Conservation (phyloP, 2,888 invertebrate genomes). For the Calliphora vomitoria region DNA sequence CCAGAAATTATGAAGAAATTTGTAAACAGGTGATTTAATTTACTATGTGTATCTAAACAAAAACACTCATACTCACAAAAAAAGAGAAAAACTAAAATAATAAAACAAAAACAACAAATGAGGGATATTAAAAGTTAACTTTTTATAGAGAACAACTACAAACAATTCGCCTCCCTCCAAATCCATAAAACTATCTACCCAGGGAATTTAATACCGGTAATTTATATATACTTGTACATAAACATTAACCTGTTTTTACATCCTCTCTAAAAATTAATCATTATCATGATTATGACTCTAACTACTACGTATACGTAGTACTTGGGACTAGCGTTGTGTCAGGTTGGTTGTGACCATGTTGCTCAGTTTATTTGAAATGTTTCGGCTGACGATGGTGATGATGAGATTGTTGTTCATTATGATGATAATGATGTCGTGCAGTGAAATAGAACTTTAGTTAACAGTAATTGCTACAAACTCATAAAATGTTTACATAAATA, state of each 20-base stretch:
- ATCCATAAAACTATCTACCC: slow-evolving; percentile 31
- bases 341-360: not conserved
- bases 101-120: slow-evolving; percentile 15
- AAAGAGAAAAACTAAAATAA: not conserved
- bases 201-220: slow-evolving; percentile 23
- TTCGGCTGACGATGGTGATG: not conserved
- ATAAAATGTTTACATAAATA: slow-evolving; percentile 11
- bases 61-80: not conserved
- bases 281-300: slow-evolving; percentile 40
- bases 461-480: slow-evolving; percentile 28
- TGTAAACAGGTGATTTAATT: slow-evolving; percentile 30
- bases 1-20: slow-evolving; percentile 18
- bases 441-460: slow-evolving; percentile 33
- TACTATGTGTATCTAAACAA: not conserved
- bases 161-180: not conserved
- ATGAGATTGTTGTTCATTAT: not conserved
- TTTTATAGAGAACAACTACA: not conserved
- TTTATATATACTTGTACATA: slow-evolving; percentile 21
- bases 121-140: slow-evolving; percentile 6
- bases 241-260: slow-evolving; percentile 53
- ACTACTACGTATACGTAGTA: not conserved
- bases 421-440: slow-evolving; percentile 14
- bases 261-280: slow-evolving; percentile 56
- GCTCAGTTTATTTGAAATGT: not conserved
- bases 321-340: not conserved